These are phyloP conservation scores for Dryococelus australis DNA, from an alignment of 2,888 invertebrate species.

Conservation along the genomic window DNA sequence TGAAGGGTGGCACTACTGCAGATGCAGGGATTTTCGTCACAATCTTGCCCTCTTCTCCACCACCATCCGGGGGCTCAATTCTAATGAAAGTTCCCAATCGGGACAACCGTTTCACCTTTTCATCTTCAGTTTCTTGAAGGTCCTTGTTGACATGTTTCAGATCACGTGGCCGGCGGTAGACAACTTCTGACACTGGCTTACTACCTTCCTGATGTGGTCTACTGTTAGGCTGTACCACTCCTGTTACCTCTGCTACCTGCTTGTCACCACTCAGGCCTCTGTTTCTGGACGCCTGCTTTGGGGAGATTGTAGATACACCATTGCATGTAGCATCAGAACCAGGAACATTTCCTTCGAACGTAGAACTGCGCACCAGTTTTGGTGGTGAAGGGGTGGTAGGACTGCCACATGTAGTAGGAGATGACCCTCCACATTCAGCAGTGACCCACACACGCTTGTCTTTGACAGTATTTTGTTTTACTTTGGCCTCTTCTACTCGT, in stretches of 20 bases:
- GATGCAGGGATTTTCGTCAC: slow-evolving; percentile 53
- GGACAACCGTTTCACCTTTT: slow-evolving; percentile 57
- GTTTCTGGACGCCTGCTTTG: slow-evolving; percentile 11
- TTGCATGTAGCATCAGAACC: slow-evolving; percentile 25
- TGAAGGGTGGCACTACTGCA: slow-evolving; percentile 61
- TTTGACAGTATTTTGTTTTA: slow-evolving; percentile 63
- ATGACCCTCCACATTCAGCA: slow-evolving; percentile 29
- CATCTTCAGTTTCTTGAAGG: slow-evolving; percentile 51
- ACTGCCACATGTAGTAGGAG: background rate
- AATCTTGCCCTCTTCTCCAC: slow-evolving; percentile 44
- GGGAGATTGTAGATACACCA: slow-evolving; percentile 33
- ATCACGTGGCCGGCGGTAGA: slow-evolving; percentile 31
- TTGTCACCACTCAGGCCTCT: slow-evolving; percentile 5
- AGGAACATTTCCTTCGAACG: slow-evolving; percentile 65
- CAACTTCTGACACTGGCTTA: slow-evolving; percentile 31
- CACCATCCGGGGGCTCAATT: slow-evolving; percentile 55
- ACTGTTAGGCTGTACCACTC: slow-evolving; percentile 27
- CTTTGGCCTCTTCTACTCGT: slow-evolving; percentile 74
- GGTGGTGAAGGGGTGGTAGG: background rate
- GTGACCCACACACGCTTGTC: slow-evolving; percentile 70
- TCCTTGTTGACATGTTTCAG: slow-evolving; percentile 46
- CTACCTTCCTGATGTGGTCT: background rate
- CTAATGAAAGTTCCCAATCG: slow-evolving; percentile 63
- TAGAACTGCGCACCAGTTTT: slow-evolving; percentile 63
- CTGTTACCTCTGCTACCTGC: slow-evolving; percentile 30